Evolutionary conservation across 2,113 vertebrate genomes (phyloP).

Genomic region (Rhinoderma darwinii): DNA sequence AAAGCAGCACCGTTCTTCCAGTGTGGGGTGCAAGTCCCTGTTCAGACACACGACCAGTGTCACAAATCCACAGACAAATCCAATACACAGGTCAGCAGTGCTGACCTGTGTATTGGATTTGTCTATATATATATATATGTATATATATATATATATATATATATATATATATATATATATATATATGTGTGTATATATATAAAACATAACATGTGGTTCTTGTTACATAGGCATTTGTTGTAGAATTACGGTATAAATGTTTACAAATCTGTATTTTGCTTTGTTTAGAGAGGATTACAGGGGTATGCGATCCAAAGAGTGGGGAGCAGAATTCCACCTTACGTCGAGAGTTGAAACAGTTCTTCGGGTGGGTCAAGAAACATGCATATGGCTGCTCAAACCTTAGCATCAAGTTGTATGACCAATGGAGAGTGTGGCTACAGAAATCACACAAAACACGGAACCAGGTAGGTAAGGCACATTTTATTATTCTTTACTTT

Average conservation of each 20-base stretch:
- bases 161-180: too few species aligned
- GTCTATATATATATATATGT: too few species aligned
- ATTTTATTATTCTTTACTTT: conserved; percentile 56
- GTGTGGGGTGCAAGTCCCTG: too few species aligned
- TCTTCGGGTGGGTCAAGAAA: conserved; percentile 96
- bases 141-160: too few species aligned
- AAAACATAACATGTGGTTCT: too few species aligned
- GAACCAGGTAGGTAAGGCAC: conserved; percentile 96
- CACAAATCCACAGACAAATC: too few species aligned
- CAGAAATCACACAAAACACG: conserved; percentile 97
- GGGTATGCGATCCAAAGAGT: conserved; percentile 90
- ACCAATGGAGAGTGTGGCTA: conserved; percentile 97
- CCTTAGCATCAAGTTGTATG: conserved; percentile 96
- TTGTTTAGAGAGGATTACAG: conserved; percentile 75
- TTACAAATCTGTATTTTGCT: neutral
- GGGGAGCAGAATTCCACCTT: conserved; percentile 93
- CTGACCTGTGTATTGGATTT: too few species aligned
- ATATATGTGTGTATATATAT: too few species aligned
- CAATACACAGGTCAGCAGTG: too few species aligned
- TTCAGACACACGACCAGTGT: too few species aligned
- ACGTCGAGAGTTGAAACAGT: conserved; percentile 94
- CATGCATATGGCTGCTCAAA: conserved; percentile 93
- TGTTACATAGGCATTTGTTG: neutral
- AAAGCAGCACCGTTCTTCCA: too few species aligned
- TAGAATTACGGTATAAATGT: neutral